Conservation (phyloP, 2,888 invertebrate species). For the Lutraria lutraria region DNA sequence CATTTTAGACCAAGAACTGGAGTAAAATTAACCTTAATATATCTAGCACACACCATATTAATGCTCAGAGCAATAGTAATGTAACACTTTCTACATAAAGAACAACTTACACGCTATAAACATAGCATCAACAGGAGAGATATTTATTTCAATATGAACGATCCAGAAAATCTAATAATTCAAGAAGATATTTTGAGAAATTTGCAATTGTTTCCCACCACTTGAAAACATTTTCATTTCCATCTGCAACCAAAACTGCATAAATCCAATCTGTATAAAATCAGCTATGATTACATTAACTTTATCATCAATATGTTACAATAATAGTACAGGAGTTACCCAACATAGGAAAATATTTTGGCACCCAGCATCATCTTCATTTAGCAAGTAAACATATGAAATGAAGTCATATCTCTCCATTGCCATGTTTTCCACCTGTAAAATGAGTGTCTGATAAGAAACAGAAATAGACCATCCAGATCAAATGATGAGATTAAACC, state of each 20-base stretch:
- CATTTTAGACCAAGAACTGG: background rate
- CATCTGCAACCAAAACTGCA: background rate
- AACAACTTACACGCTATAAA: background rate
- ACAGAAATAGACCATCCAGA: slow-evolving; percentile 3
- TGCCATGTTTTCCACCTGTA: slow-evolving; percentile 19
- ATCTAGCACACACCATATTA: too few species aligned
- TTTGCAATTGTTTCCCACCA: background rate
- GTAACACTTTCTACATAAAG: too few species aligned
- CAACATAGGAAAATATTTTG: slow-evolving; percentile 22
- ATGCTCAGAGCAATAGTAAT: too few species aligned
- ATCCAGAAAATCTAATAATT: background rate
- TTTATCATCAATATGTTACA: too few species aligned
- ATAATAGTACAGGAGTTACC: background rate
- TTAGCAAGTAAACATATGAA: slow-evolving; percentile 16
- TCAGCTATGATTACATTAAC: too few species aligned
- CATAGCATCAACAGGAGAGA: background rate
- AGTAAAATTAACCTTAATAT: too few species aligned
- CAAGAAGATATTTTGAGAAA: background rate
- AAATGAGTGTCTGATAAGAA: background rate
- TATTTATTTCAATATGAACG: background rate
- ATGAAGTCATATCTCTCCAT: background rate
- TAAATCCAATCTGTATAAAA: background rate
- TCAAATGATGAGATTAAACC: slow-evolving; percentile 17
- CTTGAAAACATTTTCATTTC: background rate
- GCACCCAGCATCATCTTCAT: background rate